phyloP scores from a whole-genome alignment of 2,888 invertebrate species.

The Archaeoteleia sp. region DNA sequence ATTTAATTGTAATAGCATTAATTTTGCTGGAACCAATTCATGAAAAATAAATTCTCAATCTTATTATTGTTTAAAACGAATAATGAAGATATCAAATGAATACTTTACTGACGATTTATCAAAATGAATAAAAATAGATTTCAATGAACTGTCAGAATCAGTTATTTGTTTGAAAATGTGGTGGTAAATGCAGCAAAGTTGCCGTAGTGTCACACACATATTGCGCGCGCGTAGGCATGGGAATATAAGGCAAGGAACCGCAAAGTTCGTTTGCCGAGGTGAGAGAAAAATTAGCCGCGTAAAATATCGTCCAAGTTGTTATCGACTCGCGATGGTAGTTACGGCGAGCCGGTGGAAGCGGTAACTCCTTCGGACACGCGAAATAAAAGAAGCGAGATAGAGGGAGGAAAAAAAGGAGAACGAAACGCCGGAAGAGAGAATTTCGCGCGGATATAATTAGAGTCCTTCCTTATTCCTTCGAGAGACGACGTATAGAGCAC shows the following conservation, averaged over 20 bases:
- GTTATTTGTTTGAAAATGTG: no score
- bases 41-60: no score
- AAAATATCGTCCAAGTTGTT: slow-evolving; percentile 57
- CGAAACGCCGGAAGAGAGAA: slow-evolving; percentile 33
- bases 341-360: slow-evolving; percentile 18
- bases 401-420: slow-evolving; percentile 14
- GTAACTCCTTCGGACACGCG: slow-evolving; percentile 40
- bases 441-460: slow-evolving; percentile 43
- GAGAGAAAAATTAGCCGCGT: slow-evolving; percentile 54
- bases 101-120: no score
- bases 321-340: slow-evolving; percentile 55
- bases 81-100: no score
- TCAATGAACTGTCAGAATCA: no score
- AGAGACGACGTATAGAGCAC: slow-evolving; percentile 44
- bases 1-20: no score
- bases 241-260: slow-evolving; percentile 26
- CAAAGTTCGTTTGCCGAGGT: slow-evolving; percentile 36
- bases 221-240: slow-evolving; percentile 1
- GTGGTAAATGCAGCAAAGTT: no score
- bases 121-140: no score
- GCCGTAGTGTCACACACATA: no score
- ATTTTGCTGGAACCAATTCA: no score
- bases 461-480: slow-evolving; percentile 11
- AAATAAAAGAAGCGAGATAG: slow-evolving; percentile 41
- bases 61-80: no score